Conservation (phyloP, 2,797 vertebrate genomes). For the Podarcis siculus region DNA sequence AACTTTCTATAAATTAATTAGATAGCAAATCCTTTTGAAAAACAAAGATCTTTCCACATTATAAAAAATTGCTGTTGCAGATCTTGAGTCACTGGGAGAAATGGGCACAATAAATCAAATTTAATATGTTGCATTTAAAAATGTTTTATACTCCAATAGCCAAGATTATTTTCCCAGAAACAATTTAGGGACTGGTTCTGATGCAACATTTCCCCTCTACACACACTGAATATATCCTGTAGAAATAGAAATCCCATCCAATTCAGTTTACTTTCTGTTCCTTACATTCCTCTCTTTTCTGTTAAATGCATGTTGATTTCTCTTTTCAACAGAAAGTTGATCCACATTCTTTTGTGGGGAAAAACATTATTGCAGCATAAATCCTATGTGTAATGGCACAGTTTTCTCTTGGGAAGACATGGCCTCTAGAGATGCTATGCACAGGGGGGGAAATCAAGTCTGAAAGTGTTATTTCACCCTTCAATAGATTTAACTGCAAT, state of each 20-base stretch:
- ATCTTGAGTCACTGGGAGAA: neutral
- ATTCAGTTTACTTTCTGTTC: neutral
- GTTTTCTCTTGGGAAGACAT: neutral
- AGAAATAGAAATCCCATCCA: neutral
- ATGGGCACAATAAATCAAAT: neutral
- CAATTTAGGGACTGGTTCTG: neutral
- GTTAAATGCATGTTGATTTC: constrained; percentile 5
- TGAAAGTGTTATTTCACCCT: neutral
- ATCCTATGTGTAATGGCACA: neutral
- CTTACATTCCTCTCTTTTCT: neutral
- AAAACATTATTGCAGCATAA: neutral
- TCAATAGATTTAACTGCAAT: neutral
- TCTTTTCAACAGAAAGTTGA: neutral
- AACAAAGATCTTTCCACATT: neutral
- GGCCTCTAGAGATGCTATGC: neutral
- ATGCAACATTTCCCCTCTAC: neutral
- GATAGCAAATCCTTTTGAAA: neutral
- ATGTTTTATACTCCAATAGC: neutral
- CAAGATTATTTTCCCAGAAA: neutral
- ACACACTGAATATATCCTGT: neutral
- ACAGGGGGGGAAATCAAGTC: neutral
- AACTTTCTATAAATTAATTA: neutral
- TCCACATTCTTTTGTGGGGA: neutral
- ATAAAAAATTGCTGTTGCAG: neutral
- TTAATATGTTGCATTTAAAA: neutral